Evolutionary conservation across 2,888 invertebrate genomes (phyloP).

Genomic region (Apotomis betuletana): DNA sequence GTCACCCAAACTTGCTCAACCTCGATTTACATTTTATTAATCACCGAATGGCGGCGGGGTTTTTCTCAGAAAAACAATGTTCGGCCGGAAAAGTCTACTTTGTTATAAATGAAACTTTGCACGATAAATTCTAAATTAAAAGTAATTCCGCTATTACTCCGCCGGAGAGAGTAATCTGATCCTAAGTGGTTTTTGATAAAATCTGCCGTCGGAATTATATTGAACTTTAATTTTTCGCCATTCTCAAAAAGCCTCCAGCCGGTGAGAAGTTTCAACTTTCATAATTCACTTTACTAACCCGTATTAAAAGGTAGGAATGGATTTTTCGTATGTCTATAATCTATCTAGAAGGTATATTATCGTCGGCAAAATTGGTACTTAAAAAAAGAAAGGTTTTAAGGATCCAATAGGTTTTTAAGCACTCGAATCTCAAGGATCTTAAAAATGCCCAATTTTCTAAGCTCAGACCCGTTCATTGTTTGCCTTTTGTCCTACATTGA

Average conservation of each 20-base stretch:
- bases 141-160: conserved; percentile 38
- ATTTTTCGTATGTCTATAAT: too few species aligned
- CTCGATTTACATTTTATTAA: conserved; percentile 41
- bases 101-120: conserved; percentile 38
- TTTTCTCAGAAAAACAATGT: conserved; percentile 33
- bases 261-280: neutral
- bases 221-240: conserved; percentile 27
- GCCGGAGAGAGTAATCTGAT: conserved; percentile 35
- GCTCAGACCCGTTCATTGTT: too few species aligned
- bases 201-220: conserved; percentile 26
- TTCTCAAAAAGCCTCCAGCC: neutral
- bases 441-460: too few species aligned
- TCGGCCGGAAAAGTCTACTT: conserved; percentile 26
- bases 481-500: too few species aligned
- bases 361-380: too few species aligned
- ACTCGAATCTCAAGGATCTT: too few species aligned
- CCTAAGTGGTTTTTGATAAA: conserved; percentile 39
- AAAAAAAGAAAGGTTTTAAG: too few species aligned
- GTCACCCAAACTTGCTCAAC: conserved; percentile 8
- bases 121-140: conserved; percentile 41
- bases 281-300: neutral
- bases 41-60: conserved; percentile 29
- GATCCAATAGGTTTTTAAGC: too few species aligned
- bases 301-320: too few species aligned
- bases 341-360: too few species aligned